Percentiles rank a stretch among this genome's conserved stretches.
Conservation (phyloP, 2,888 invertebrate genomes). For the Sesia apiformis region DNA sequence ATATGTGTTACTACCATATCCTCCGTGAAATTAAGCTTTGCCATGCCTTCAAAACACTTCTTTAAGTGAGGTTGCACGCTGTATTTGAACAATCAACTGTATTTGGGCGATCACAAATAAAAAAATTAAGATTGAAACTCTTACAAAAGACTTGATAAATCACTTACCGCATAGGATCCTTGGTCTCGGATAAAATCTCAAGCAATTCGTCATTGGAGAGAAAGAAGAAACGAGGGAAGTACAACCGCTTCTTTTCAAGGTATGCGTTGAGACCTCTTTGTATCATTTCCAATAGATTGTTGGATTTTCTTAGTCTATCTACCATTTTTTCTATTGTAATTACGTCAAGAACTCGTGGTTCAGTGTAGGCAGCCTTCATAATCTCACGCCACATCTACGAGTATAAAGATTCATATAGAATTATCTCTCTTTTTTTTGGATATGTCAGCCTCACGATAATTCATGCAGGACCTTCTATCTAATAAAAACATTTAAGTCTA, state of each 20-base stretch:
- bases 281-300: slow-evolving; percentile 89
- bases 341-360: slow-evolving; percentile 88
- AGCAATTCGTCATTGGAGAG: slow-evolving; percentile 95
- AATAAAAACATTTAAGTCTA: background rate
- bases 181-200: slow-evolving; percentile 97
- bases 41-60: slow-evolving; percentile 97
- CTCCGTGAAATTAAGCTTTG: slow-evolving; percentile 88
- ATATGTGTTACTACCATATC: slow-evolving; percentile 92
- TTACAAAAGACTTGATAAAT: no score
- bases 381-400: slow-evolving; percentile 92
- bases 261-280: slow-evolving; percentile 95
- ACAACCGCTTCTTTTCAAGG: slow-evolving; percentile 94
- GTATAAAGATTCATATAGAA: background rate
- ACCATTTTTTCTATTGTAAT: slow-evolving; percentile 94
- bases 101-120: background rate
- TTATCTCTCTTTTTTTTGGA: no score
- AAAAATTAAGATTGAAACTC: no score
- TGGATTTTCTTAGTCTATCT: slow-evolving; percentile 92
- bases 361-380: slow-evolving; percentile 86
- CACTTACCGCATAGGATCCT: slow-evolving; percentile 89
- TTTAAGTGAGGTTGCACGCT: slow-evolving; percentile 96
- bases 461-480: background rate
- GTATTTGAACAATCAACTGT: background rate
- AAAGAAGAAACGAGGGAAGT: slow-evolving; percentile 97
- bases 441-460: background rate